Percentiles rank a stretch among this genome's conserved stretches.
These are phyloP conservation scores for Eurytoma adleriae DNA, from an alignment of 2,888 invertebrate genomes.

Conservation along the genomic window DNA sequence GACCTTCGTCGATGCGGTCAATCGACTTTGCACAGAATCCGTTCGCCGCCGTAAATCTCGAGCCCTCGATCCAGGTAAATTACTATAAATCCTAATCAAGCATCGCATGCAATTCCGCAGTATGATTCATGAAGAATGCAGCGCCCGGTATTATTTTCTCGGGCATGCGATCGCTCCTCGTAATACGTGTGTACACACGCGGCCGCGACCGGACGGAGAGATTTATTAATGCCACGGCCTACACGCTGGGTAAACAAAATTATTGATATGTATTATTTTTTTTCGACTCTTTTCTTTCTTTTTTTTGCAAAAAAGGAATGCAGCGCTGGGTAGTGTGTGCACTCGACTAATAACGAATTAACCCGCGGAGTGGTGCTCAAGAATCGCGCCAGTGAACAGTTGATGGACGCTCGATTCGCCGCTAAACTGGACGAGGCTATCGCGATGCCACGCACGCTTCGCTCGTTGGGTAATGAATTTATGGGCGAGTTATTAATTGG, in stretches of 20 bases:
- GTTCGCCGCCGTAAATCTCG: too few species aligned
- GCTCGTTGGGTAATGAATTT: not conserved
- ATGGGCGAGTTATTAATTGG: not conserved
- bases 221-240: constrained; percentile 30
- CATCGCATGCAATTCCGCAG: constrained; percentile 10
- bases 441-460: not conserved
- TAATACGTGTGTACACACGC: not conserved
- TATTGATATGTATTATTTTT: not conserved
- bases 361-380: not conserved
- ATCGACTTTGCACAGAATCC: too few species aligned
- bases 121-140: constrained; percentile 31
- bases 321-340: not conserved
- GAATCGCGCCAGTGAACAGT: not conserved
- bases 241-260: not conserved
- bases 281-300: not conserved
- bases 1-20: too few species aligned
- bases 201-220: not conserved
- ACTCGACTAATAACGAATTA: constrained; percentile 23
- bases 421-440: not conserved
- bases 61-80: constrained; percentile 9
- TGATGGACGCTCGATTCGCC: constrained; percentile 24
- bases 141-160: not conserved
- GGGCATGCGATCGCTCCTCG: not conserved
- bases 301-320: not conserved
- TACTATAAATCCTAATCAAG: constrained; percentile 24